These are phyloP conservation scores for Schizaphis graminum DNA, from an alignment of 2,888 invertebrate genomes.

Conservation along the genomic window DNA sequence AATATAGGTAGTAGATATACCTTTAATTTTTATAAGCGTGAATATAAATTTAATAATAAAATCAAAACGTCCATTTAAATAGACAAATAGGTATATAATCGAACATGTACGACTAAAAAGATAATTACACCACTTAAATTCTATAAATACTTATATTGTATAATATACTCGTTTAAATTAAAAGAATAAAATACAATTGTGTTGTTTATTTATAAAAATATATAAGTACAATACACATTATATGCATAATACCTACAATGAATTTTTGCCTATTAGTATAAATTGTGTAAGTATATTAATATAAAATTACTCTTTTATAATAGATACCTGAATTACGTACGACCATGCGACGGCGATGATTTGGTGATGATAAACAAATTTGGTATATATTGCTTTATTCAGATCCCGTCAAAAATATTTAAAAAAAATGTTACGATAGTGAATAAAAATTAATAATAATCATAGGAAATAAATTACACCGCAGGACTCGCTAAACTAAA, in stretches of 20 bases:
- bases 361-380: neutral
- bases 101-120: neutral
- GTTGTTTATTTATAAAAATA: neutral
- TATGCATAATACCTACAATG: neutral
- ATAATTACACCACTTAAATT: neutral
- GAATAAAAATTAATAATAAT: neutral
- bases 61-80: neutral
- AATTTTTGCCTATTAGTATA: neutral
- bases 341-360: neutral
- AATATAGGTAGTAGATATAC: neutral
- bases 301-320: neutral
- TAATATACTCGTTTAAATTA: neutral
- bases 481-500: neutral
- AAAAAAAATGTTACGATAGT: neutral
- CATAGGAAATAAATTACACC: neutral
- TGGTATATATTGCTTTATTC: neutral
- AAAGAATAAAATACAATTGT: neutral
- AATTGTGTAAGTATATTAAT: neutral
- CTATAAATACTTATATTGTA: neutral
- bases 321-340: neutral
- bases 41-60: neutral
- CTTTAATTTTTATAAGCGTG: neutral
- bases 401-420: neutral
- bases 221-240: neutral
- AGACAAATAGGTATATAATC: neutral